Conservation (phyloP, 1,140 invertebrate species). For the Rhyzopertha dominica region DNA sequence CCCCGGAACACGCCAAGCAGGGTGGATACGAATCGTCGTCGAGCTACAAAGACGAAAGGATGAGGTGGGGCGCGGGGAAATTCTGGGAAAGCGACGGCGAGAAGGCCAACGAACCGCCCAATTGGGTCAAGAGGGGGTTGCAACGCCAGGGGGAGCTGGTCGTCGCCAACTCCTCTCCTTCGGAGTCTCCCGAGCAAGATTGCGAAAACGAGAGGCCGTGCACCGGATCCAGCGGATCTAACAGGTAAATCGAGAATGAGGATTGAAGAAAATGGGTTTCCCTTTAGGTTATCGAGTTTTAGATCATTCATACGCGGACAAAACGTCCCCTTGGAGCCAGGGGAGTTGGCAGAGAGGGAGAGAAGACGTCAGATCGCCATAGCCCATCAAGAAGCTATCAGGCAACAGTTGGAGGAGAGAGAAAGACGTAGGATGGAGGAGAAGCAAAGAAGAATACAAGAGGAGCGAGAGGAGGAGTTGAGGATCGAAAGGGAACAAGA, state of each 20-base stretch:
- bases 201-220: slow-evolving; percentile 32
- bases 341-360: slow-evolving; percentile 63
- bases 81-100: slow-evolving; percentile 60
- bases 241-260: slow-evolving; percentile 25
- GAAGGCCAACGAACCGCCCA: slow-evolving; percentile 46
- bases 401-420: slow-evolving; percentile 65
- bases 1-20: slow-evolving; percentile 31
- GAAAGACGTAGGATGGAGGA: slow-evolving; percentile 61
- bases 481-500: slow-evolving; percentile 61
- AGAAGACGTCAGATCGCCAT: slow-evolving; percentile 62
- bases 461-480: slow-evolving; percentile 63
- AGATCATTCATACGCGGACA: slow-evolving; percentile 58
- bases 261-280: not conserved
- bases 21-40: slow-evolving; percentile 41
- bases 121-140: slow-evolving; percentile 61
- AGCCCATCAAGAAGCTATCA: slow-evolving; percentile 66
- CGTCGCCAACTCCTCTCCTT: slow-evolving; percentile 36
- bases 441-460: slow-evolving; percentile 53
- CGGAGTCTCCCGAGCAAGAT: slow-evolving; percentile 42
- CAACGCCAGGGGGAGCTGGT: slow-evolving; percentile 42
- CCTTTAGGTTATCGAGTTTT: slow-evolving; percentile 16
- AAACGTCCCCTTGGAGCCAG: slow-evolving; percentile 64
- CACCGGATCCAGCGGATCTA: slow-evolving; percentile 32
- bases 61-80: slow-evolving; percentile 60
- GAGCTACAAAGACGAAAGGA: slow-evolving; percentile 56